Percentiles rank a stretch among this genome's conserved stretches.
These are phyloP conservation scores for Lutjanus erythropterus DNA, from an alignment of 2,113 vertebrate genomes.

Conservation along the genomic window DNA sequence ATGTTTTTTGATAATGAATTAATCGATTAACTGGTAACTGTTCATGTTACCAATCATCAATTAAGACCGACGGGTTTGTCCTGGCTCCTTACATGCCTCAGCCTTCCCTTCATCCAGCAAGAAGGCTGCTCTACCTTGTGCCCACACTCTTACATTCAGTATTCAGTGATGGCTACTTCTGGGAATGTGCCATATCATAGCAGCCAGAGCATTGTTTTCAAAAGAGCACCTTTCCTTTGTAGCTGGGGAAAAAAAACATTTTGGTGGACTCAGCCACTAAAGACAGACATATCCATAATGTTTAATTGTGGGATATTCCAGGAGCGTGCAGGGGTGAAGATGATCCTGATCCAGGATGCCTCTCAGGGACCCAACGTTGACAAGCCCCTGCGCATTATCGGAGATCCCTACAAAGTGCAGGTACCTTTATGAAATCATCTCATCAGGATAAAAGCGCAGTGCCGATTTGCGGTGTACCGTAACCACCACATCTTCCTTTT, in stretches of 20 bases:
- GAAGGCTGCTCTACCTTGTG: too few relatives aligned
- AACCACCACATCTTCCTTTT: background rate
- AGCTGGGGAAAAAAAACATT: slow-evolving; percentile 65
- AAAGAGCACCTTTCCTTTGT: too few relatives aligned
- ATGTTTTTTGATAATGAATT: too few relatives aligned
- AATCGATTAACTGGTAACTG: too few relatives aligned
- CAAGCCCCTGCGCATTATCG: slow-evolving; percentile 54
- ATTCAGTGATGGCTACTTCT: too few relatives aligned
- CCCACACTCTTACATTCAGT: too few relatives aligned
- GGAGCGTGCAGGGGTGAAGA: slow-evolving; percentile 91
- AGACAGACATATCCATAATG: background rate
- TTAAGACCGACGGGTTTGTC: too few relatives aligned
- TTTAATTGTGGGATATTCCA: slow-evolving; percentile 52
- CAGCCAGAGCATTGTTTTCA: too few relatives aligned
- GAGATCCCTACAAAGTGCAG: slow-evolving; percentile 57
- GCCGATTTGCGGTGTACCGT: background rate
- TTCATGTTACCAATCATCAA: too few relatives aligned
- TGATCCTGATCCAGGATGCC: slow-evolving; percentile 84
- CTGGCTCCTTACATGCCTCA: too few relatives aligned
- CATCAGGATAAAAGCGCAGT: background rate
- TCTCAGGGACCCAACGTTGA: slow-evolving; percentile 58
- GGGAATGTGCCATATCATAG: too few relatives aligned
- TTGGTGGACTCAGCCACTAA: slow-evolving; percentile 17
- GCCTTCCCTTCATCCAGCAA: too few relatives aligned
- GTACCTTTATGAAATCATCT: background rate